These are phyloP conservation scores for Adela reaumurella DNA, from an alignment of 2,888 invertebrate genomes.

Conservation along the genomic window DNA sequence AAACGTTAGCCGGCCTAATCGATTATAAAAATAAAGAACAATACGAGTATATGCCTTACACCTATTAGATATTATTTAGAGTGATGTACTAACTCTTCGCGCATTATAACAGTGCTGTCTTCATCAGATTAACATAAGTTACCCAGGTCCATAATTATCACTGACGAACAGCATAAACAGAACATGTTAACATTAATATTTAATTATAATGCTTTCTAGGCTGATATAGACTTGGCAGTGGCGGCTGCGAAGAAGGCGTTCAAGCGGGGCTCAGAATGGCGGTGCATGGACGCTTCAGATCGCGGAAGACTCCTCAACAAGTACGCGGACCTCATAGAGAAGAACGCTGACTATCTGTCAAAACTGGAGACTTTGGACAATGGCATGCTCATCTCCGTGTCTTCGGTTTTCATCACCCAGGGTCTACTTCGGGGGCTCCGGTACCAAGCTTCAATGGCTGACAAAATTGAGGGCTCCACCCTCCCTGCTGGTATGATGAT, in stretches of 20 bases:
- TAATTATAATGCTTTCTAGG: constrained; percentile 25
- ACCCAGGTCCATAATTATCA: too few relatives aligned
- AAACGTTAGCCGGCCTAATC: too few relatives aligned
- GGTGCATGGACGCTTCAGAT: constrained; percentile 76
- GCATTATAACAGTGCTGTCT: too few relatives aligned
- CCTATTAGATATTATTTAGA: too few relatives aligned
- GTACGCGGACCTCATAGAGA: constrained; percentile 74
- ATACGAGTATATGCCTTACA: too few relatives aligned
- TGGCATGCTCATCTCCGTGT: constrained; percentile 71
- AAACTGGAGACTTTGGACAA: constrained; percentile 88
- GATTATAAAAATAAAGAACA: too few relatives aligned
- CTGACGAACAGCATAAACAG: too few relatives aligned
- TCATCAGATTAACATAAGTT: too few relatives aligned
- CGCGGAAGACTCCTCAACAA: constrained; percentile 69
- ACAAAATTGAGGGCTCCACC: constrained; percentile 76
- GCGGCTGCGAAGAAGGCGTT: constrained; percentile 72
- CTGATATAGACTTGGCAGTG: constrained; percentile 73
- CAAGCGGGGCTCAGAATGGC: constrained; percentile 66
- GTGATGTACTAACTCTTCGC: too few relatives aligned
- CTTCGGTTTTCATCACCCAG: constrained; percentile 49
- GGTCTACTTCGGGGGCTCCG: constrained; percentile 50
- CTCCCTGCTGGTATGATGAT: constrained; percentile 48
- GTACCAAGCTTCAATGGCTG: constrained; percentile 85
- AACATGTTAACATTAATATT: too few relatives aligned
- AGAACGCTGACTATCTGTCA: constrained; percentile 68